phyloP scores from a whole-genome alignment of 2,888 invertebrate genomes.

The Drosophila emarginata region DNA sequence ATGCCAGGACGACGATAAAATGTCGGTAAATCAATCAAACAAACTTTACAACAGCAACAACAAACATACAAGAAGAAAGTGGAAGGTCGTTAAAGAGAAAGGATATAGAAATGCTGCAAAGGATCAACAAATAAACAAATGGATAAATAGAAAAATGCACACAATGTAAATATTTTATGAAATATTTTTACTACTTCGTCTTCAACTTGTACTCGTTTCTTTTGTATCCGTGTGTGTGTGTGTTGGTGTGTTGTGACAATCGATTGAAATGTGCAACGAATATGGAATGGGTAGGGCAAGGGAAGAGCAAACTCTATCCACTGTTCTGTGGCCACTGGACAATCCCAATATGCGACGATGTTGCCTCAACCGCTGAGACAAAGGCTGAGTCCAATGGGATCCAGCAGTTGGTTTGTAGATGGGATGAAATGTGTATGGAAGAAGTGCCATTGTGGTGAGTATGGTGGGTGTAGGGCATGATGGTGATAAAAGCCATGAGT shows the following conservation, averaged over 20 bases:
- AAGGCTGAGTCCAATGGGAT: constrained; percentile 37
- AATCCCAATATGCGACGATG: constrained; percentile 31
- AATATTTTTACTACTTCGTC: constrained; percentile 35
- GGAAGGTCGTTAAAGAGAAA: neutral
- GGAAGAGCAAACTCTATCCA: constrained; percentile 3
- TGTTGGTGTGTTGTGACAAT: constrained; percentile 35
- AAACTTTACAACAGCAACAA: constrained; percentile 4
- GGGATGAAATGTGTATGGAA: neutral
- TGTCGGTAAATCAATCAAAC: constrained; percentile 9
- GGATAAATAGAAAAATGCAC: constrained; percentile 16
- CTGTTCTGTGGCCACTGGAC: constrained; percentile 16
- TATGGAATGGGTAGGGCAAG: neutral
- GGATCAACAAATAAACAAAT: constrained; percentile 15
- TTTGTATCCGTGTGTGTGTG: neutral
- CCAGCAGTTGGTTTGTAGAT: neutral
- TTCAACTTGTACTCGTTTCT: neutral
- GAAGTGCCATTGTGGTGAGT: too few relatives aligned
- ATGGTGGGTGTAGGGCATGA: constrained; percentile 12
- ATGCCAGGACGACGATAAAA: neutral
- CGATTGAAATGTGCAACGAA: constrained; percentile 46
- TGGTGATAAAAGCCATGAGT: constrained; percentile 21
- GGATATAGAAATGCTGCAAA: neutral
- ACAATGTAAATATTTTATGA: constrained; percentile 46
- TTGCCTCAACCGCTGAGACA: constrained; percentile 46
- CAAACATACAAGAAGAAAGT: constrained; percentile 18